These are phyloP conservation scores for Choristoneura fumiferana DNA, from an alignment of 1,140 invertebrate species.

Conservation along the genomic window DNA sequence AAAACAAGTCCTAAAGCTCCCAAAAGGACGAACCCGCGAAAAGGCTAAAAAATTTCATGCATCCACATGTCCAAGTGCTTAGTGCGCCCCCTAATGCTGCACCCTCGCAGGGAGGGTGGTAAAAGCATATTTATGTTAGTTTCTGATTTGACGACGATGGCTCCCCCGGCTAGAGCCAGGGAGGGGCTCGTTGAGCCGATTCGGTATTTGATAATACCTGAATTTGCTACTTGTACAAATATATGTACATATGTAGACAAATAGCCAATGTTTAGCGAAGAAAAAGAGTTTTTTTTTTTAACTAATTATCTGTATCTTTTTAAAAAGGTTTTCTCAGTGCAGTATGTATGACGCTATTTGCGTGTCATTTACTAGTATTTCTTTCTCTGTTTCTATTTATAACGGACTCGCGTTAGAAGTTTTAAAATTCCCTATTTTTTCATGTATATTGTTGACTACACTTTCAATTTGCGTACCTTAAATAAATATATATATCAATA, in stretches of 20 bases:
- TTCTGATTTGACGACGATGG: constrained; percentile 69
- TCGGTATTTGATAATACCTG: too few relatives aligned
- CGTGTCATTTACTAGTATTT: background rate
- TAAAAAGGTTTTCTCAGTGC: background rate
- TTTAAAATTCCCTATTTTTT: too few relatives aligned
- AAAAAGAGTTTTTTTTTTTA: background rate
- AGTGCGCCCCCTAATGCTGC: constrained; percentile 13
- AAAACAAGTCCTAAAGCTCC: too few relatives aligned
- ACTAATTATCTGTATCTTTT: background rate
- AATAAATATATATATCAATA: too few relatives aligned
- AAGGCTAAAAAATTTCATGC: constrained; percentile 47
- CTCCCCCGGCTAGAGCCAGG: constrained; percentile 48
- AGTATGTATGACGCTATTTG: background rate
- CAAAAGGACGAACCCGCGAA: too few relatives aligned
- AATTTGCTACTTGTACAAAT: too few relatives aligned
- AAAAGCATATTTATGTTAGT: constrained; percentile 74
- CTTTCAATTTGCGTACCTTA: too few relatives aligned
- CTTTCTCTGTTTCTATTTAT: too few relatives aligned
- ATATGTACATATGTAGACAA: too few relatives aligned
- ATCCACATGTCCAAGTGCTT: constrained; percentile 31
- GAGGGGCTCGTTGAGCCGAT: constrained; percentile 33
- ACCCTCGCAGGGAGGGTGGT: constrained; percentile 29
- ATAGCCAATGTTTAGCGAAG: background rate
- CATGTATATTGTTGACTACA: too few relatives aligned
- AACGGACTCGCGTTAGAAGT: too few relatives aligned